Conservation (phyloP, 2,888 invertebrate species). For the Troides oblongomaculatus region DNA sequence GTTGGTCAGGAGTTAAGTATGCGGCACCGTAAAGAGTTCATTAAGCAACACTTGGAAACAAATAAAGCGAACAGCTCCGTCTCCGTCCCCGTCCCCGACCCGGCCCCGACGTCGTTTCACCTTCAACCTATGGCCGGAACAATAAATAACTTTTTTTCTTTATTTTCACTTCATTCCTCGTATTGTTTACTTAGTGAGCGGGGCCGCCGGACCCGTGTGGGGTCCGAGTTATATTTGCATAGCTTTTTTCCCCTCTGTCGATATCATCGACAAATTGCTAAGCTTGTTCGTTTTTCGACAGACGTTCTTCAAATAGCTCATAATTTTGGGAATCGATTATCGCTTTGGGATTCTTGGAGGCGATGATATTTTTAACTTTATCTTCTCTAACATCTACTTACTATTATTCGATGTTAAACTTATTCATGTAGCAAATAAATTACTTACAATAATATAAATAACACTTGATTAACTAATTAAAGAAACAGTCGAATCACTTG, state of each 20-base stretch:
- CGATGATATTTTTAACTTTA: no score
- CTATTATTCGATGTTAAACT: no score
- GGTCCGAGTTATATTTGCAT: slow-evolving; percentile 45
- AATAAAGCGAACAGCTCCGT: not conserved
- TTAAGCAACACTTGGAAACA: slow-evolving; percentile 2
- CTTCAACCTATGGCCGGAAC: slow-evolving; percentile 46
- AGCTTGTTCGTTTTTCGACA: slow-evolving; percentile 15
- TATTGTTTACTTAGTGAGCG: slow-evolving; percentile 48
- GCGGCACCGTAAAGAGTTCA: not conserved
- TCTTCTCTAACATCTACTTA: no score
- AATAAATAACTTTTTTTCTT: slow-evolving; percentile 45
- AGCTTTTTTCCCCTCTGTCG: slow-evolving; percentile 30
- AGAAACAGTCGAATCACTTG: no score
- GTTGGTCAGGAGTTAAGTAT: no score
- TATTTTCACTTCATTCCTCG: slow-evolving; percentile 39
- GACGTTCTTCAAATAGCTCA: slow-evolving; percentile 1
- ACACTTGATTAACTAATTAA: no score
- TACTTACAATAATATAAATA: no score
- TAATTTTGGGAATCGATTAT: not conserved
- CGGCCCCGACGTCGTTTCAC: slow-evolving; percentile 31
- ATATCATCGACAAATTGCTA: slow-evolving; percentile 21
- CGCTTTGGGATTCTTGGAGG: not conserved
- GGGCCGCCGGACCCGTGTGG: slow-evolving; percentile 37
- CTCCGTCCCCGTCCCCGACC: not conserved
- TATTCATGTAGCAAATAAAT: no score